Evolutionary conservation across 2,113 vertebrate species (phyloP), one percentile per base, ranked within the genome.

Genomic region (Spermophilus dauricus): DNA sequence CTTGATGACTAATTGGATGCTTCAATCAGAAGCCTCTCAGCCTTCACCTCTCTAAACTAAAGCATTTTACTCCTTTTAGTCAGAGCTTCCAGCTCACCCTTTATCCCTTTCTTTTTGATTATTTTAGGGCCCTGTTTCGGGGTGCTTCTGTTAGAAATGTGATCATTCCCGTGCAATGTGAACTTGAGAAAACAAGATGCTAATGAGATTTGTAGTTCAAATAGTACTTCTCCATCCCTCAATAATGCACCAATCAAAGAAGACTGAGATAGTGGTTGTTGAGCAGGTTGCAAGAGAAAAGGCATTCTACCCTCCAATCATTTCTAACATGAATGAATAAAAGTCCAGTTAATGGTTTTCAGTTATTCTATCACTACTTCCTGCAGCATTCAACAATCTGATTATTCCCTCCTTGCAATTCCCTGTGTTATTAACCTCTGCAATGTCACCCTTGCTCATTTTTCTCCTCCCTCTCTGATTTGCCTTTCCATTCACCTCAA

Each of bases 91-190:
- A 61, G 86, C 51, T 20, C 16, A 81, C 80, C 78, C 83, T 95
- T 91, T 89, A 80, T 92, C 88, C 67, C 26, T 91, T 89, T 87
- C 86, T 56, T 89, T 95, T 67, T 92, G 88, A 86, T 86, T 95
- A 91, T 96, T 96, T 93, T 96, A 95, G 51, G 65, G 75, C 37
- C 18, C 80, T 72, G 70, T 95, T 89, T 94, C 9, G 0, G 45
- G 81, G 96, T 90, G 84, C 61, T 61, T 93, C 96, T 90, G 76
- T 80, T 73, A 84, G 87, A 78, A 67, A 84, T 24, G 45, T 2
- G 12, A 86, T 81, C 87, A 39, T 42, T 77, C 72, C 63, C 78
- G 70, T 51, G 72, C 53, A 86, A 30, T 1, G 34, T 78, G 53
- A 84, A 42, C 84, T 89, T 77, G 80, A 93, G 75, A 81, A 95